These are phyloP conservation scores for Halichoerus grypus DNA, from an alignment of 2,113 vertebrate species.

Conservation along the genomic window DNA sequence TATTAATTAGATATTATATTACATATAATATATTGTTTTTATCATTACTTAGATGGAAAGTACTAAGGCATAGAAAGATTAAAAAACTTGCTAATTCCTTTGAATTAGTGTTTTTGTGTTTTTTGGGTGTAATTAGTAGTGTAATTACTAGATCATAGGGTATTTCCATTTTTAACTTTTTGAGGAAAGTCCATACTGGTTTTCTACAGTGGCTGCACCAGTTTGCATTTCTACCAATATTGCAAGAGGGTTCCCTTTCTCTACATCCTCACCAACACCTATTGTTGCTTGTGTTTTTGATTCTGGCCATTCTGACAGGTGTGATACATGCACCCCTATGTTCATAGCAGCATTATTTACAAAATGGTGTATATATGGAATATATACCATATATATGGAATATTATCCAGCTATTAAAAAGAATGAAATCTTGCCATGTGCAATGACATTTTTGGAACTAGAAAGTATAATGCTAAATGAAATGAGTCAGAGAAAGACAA, in stretches of 20 bases:
- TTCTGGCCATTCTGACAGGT: neutral
- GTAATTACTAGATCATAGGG: neutral
- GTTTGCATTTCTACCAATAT: neutral
- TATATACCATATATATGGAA: neutral
- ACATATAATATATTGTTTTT: neutral
- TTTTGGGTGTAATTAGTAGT: neutral
- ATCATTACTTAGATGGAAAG: neutral
- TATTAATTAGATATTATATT: neutral
- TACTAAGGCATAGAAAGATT: neutral
- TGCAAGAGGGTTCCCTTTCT: neutral
- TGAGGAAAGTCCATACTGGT: neutral
- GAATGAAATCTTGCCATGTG: neutral
- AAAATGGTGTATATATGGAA: neutral
- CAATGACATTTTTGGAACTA: neutral
- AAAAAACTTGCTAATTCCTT: neutral
- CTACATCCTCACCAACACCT: neutral
- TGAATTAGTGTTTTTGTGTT: neutral
- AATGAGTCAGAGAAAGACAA: neutral
- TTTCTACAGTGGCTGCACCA: neutral
- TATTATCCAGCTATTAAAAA: neutral
- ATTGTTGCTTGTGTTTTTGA: neutral
- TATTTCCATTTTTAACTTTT: neutral
- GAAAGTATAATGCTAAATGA: neutral
- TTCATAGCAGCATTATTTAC: neutral
- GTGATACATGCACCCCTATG: neutral